These are phyloP conservation scores for Neodiprion pinetum DNA, from an alignment of 1,140 invertebrate species.

Conservation along the genomic window DNA sequence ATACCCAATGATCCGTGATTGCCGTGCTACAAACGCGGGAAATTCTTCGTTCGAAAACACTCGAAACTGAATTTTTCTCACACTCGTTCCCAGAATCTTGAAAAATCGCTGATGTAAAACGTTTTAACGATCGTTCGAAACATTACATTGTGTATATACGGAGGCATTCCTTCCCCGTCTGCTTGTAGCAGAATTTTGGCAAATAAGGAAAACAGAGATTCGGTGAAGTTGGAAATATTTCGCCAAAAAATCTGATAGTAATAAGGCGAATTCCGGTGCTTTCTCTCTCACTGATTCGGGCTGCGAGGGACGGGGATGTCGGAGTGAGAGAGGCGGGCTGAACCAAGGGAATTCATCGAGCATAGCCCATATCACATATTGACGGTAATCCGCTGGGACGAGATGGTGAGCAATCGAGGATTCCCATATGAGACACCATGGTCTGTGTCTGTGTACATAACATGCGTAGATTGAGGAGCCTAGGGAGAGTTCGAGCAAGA, in stretches of 20 bases:
- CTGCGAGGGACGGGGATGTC: neutral
- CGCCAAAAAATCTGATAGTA: neutral
- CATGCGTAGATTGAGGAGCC: no score
- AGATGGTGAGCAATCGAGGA: neutral
- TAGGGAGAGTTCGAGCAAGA: neutral
- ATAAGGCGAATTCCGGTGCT: no score
- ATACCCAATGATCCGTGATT: constrained; percentile 56
- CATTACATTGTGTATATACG: neutral
- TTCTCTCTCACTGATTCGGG: no score
- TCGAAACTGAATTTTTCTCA: constrained; percentile 45
- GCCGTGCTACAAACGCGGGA: constrained; percentile 24
- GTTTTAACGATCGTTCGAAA: neutral
- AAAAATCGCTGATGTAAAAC: constrained; percentile 40
- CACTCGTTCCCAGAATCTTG: constrained; percentile 43
- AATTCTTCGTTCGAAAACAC: neutral
- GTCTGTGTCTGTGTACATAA: neutral
- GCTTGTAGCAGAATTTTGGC: neutral
- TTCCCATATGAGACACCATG: neutral
- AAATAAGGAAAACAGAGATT: neutral
- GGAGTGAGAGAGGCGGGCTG: neutral
- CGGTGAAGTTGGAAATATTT: neutral
- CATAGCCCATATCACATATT: neutral
- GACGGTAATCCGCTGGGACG: neutral
- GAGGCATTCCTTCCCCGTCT: neutral
- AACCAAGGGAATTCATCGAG: neutral